Evolutionary conservation across 1,140 invertebrate species (phyloP), one percentile per base, ranked within the genome.

Genomic region (Cydia strobilella): DNA sequence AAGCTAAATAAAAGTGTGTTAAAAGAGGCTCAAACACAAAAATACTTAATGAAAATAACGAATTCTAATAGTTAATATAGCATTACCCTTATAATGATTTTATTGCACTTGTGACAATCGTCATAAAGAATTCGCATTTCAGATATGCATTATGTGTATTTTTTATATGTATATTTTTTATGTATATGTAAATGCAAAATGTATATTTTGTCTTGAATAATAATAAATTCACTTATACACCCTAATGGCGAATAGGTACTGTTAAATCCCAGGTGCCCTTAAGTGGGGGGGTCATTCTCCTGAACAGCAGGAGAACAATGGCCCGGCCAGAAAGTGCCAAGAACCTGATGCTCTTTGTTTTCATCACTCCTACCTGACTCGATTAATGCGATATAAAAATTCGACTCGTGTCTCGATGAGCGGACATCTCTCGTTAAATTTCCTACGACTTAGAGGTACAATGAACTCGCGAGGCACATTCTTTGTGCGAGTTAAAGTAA

Each of bases 301-400:
- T 82, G 77, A 20, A 76, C 82, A 75, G 73, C 73, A 71, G 73
- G 75, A 83, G 84, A 90, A 91, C 90, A 92, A 92, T 92, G 83
- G 83, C 82, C 81, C 76, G 77, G 79, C 73, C 84, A 83, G 83
- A 88, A 84, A 86, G 82, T 80, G 85, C 79, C 79, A 82, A 80
- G 83, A 89, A 85, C 83, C 81, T 80, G 78, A 73, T 76, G 73
- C 84, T 83, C 86, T 92, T 92, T 92, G 86, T 92, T 88, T 89
- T 85, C 78, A 82, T 83, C 79, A 81, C 73, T 81, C 74, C 73
- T 80, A 79, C 77, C 76, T 74, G 77, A 77, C 62, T 76, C 85
- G 85, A 88, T 84, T 88, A 91, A 92, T 87, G 79, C 76, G 78
- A 76, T 86, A 90, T 92, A 87, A 90, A 90, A 90, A 92, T 92